These are phyloP conservation scores for Conger conger DNA, from an alignment of 2,113 vertebrate genomes.

Conservation along the genomic window DNA sequence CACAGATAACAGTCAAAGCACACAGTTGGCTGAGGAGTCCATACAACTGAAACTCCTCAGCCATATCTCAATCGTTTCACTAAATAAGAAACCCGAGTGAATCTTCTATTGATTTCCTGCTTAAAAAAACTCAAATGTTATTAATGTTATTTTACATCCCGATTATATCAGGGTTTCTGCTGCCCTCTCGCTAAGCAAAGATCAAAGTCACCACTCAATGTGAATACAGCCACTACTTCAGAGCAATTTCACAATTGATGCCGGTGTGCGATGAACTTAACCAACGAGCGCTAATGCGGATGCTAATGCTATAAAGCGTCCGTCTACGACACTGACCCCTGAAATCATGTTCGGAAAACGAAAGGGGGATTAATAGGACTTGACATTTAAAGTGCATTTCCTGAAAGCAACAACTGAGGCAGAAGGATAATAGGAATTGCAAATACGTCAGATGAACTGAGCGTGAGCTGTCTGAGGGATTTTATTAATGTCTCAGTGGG, in stretches of 20 bases:
- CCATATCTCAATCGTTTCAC: no score
- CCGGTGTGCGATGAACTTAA: not conserved
- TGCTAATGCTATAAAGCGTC: not conserved
- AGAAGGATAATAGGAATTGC: not conserved
- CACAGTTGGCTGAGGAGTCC: not conserved
- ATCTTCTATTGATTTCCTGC: not conserved
- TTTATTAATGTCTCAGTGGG: not conserved
- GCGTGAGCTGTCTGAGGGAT: not conserved
- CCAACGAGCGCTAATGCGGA: not conserved
- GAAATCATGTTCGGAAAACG: not conserved
- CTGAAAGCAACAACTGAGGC: not conserved
- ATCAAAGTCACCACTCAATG: no score
- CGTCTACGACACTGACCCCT: not conserved
- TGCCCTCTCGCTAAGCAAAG: no score
- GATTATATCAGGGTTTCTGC: no score
- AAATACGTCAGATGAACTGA: not conserved
- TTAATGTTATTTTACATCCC: no score
- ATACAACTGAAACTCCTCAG: not conserved
- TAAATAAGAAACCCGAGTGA: not conserved
- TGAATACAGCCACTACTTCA: no score
- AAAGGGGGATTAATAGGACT: not conserved
- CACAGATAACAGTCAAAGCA: not conserved
- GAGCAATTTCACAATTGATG: no score
- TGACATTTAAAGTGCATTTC: not conserved
- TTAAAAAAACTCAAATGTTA: no score